phyloP scores from a whole-genome alignment of 2,888 invertebrate species.

The Fragum fragum region DNA sequence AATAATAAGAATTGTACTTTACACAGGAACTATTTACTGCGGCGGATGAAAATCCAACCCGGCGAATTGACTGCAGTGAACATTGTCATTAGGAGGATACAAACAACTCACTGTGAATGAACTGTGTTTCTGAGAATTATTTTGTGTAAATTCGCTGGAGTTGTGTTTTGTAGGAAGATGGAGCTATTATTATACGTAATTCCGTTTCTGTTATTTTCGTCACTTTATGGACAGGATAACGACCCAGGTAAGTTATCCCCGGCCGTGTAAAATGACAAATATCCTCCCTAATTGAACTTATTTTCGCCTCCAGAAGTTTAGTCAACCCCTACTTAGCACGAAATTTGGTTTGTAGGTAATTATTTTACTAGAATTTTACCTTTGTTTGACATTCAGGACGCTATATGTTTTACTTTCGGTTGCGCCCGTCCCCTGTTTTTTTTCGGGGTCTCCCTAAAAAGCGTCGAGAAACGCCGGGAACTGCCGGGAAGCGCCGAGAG shows the following conservation, averaged over 20 bases:
- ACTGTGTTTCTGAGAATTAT: neutral
- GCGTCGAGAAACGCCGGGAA: too few species aligned
- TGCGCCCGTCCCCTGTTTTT: constrained; percentile 5
- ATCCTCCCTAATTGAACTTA: neutral
- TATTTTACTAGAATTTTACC: neutral
- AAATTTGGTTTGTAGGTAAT: neutral
- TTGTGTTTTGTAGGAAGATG: constrained; percentile 4
- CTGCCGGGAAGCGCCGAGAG: too few species aligned
- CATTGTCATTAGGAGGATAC: constrained; percentile 20
- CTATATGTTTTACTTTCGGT: neutral
- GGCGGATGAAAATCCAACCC: neutral
- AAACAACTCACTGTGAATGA: constrained; percentile 17
- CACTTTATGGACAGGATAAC: constrained; percentile 10
- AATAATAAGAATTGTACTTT: neutral
- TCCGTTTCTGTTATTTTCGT: constrained; percentile 12
- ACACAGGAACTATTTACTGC: constrained; percentile 2
- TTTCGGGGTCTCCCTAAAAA: too few species aligned
- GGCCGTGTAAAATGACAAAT: neutral
- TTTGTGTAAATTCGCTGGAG: constrained; percentile 19
- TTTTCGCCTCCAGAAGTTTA: neutral
- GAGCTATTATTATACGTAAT: constrained; percentile 19
- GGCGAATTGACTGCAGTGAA: constrained; percentile 2
- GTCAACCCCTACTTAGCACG: neutral
- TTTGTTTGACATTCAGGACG: neutral
- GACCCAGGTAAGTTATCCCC: neutral